Conservation (phyloP, 2,113 vertebrate genomes). For the Sphyrna mokarran region DNA sequence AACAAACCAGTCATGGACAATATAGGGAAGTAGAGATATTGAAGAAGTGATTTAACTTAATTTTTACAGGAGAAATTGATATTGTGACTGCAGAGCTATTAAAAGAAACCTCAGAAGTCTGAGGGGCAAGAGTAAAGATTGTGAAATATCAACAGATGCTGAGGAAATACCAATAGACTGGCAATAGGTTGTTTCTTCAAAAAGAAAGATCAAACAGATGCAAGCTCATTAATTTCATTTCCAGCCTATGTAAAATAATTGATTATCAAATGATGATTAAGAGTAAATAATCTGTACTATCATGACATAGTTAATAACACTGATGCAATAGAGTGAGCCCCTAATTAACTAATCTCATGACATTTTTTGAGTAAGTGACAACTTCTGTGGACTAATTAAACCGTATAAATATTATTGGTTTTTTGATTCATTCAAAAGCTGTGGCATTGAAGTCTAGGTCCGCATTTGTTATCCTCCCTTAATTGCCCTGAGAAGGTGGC, state of each 20-base stretch:
- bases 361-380: not conserved
- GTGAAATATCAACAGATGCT: not conserved
- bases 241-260: no score
- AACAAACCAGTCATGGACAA: not conserved
- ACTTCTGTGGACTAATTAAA: not conserved
- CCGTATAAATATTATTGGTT: not conserved
- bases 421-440: no score
- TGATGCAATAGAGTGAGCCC: not conserved
- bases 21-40: not conserved
- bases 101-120: not conserved
- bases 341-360: not conserved
- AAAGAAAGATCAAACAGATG: not conserved
- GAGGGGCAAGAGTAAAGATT: no score
- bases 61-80: not conserved
- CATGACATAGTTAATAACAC: not conserved
- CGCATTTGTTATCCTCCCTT: no score
- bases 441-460: no score
- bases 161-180: not conserved
- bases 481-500: no score
- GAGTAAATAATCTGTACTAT: not conserved
- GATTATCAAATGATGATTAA: no score
- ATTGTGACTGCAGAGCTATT: not conserved
- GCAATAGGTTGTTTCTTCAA: not conserved
- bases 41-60: not conserved
- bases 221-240: not conserved